Base-by-base conservation (phyloP, 2,888 invertebrate genomes). In the Suillia variegata region DNA sequence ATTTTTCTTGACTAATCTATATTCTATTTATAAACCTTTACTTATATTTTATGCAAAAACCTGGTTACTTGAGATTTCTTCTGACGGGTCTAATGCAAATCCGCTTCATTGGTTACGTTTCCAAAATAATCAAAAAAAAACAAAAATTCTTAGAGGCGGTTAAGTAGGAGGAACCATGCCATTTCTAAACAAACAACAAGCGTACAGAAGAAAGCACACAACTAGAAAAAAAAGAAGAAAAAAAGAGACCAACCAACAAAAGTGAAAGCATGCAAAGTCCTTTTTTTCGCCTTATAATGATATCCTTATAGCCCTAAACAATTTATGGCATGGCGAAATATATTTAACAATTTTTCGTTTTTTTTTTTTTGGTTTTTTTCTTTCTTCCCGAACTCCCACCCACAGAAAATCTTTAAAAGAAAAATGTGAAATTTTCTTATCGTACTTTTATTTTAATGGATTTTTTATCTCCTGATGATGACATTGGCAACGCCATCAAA, bases 381-480 rank as follows among this genome's bases (percentile, higher is more conserved):
- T n/a, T n/a, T n/a, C n/a, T n/a, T n/a, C n/a, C n/a, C n/a, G 49
- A 45, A 10, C 21, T 21, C 26, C 2, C 33, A 21, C 21, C 24
- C 31, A 22, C 20, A 17, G 20, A 21, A 34, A 53, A 56, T 51
- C 22, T 54, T 52, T 42, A 4, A 42, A 55, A 12, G 20, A 38
- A 54, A 38, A 59, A 49, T n/a, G 42, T 47, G 22, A 49, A 59
- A 58, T 64, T 64, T 67, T 60, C 49, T 74, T 74, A 74, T 74
- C 73, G 68, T 70, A 67, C 68, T 73, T 69, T 34, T 70, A 74
- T 74, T 74, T 74, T 74, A 74, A 74, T 74, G 74, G 74, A 75
- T 74, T 74, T 74, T 74, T 74, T 74, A 74, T 74, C 74, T 74
- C 62, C 66, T 61, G 58, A 62, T 64, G 62, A 63, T 62, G 62